phyloP scores from a whole-genome alignment of 2,113 vertebrate genomes.

The Chamaea fasciata region DNA sequence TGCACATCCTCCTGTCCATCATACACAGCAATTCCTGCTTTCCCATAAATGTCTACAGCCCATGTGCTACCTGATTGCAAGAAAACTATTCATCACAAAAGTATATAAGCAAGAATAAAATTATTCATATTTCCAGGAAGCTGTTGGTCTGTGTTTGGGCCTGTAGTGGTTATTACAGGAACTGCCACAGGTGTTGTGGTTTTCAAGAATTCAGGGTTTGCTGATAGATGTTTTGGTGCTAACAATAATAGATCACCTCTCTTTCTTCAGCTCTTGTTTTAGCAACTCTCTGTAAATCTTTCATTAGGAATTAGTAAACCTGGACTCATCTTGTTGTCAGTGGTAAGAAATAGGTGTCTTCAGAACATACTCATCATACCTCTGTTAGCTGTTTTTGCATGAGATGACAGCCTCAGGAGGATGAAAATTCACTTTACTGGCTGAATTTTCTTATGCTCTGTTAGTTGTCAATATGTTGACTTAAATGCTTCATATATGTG shows the following conservation, averaged over 20 bases:
- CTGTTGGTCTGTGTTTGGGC: neutral
- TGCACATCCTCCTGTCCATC: neutral
- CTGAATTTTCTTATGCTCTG: neutral
- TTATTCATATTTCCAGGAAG: neutral
- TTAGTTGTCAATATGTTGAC: neutral
- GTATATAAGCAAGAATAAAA: neutral
- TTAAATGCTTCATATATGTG: neutral
- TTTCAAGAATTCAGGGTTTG: neutral
- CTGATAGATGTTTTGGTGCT: neutral
- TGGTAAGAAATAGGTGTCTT: neutral
- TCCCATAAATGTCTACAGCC: neutral
- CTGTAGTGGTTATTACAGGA: neutral
- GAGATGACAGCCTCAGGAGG: neutral
- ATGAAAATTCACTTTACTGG: neutral
- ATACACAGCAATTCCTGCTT: neutral
- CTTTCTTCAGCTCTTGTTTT: neutral
- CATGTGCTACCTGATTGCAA: neutral
- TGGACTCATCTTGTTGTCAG: neutral
- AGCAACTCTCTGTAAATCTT: neutral
- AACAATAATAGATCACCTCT: neutral
- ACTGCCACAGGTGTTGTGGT: neutral
- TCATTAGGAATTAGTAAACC: neutral
- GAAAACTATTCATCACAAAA: neutral
- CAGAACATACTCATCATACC: neutral
- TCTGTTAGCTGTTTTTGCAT: neutral